Evolutionary conservation across 2,888 invertebrate species (phyloP).

Genomic region (Alviniconcha strummeri): DNA sequence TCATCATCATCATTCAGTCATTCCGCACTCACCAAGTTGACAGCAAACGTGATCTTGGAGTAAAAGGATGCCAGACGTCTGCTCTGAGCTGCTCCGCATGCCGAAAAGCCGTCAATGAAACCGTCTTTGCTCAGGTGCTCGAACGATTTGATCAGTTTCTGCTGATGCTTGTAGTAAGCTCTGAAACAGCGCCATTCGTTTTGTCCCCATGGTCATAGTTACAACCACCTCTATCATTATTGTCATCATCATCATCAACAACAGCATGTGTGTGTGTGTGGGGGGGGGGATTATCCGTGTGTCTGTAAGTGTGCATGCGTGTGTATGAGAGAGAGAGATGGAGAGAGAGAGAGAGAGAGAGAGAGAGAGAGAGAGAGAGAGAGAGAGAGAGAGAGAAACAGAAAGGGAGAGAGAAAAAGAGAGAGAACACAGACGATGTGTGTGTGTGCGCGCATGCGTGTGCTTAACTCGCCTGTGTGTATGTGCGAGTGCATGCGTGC

Average conservation of each 20-base stretch:
- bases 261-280: too few species aligned
- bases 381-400: neutral
- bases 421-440: too few species aligned
- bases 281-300: neutral
- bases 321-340: neutral
- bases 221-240: neutral
- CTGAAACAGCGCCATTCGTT: slow-evolving; percentile 45
- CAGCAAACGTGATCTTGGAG: slow-evolving; percentile 61
- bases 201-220: neutral
- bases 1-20: too few species aligned
- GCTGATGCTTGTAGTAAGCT: slow-evolving; percentile 69
- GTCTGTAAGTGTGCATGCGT: neutral
- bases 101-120: neutral
- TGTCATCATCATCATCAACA: too few species aligned
- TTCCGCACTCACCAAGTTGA: slow-evolving; percentile 62
- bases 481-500: too few species aligned
- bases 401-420: slow-evolving; percentile 1
- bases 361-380: neutral
- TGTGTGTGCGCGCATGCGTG: too few species aligned
- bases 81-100: slow-evolving; percentile 40
- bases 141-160: slow-evolving; percentile 66
- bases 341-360: neutral
- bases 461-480: too few species aligned
- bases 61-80: slow-evolving; percentile 49
- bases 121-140: slow-evolving; percentile 56